These are phyloP conservation scores for Heliconius charithonia DNA, from an alignment of 2,888 invertebrate species.

Conservation along the genomic window DNA sequence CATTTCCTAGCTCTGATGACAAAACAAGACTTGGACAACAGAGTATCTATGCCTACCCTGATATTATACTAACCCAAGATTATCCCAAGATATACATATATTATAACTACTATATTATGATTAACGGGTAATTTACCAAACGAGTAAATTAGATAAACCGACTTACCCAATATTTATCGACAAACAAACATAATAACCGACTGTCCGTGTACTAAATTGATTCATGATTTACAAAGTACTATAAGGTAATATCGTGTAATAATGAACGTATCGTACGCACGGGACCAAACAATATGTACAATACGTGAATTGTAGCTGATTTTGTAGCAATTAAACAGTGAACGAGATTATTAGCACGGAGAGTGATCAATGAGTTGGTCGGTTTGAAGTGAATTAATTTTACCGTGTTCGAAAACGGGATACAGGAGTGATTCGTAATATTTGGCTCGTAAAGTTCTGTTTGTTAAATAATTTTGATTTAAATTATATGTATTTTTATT, in stretches of 20 bases:
- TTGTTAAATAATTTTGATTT: too few relatives aligned
- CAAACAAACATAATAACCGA: slow-evolving; percentile 12
- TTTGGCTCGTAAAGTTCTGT: neutral
- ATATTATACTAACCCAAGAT: neutral
- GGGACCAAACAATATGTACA: slow-evolving; percentile 43
- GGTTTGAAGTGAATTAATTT: slow-evolving; percentile 52
- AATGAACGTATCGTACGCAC: slow-evolving; percentile 38
- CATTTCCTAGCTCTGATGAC: neutral
- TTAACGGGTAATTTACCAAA: neutral
- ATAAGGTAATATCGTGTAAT: slow-evolving; percentile 36
- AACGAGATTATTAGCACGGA: slow-evolving; percentile 51
- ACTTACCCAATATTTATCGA: slow-evolving; percentile 4
- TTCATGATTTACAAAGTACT: slow-evolving; percentile 29
- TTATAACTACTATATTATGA: neutral
- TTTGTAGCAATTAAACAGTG: slow-evolving; percentile 62
- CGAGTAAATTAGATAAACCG: neutral
- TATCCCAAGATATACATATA: neutral
- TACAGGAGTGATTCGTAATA: neutral
- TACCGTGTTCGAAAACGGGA: slow-evolving; percentile 32
- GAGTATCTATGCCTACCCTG: neutral
- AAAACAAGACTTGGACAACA: too few relatives aligned
- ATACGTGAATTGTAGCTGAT: slow-evolving; percentile 60
- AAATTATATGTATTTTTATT: too few relatives aligned
- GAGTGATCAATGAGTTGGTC: slow-evolving; percentile 53
- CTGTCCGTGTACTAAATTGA: slow-evolving; percentile 19